Evolutionary conservation across 2,888 invertebrate species (phyloP), one percentile per base, ranked within the genome.

Genomic region (Lasioglossum morio): DNA sequence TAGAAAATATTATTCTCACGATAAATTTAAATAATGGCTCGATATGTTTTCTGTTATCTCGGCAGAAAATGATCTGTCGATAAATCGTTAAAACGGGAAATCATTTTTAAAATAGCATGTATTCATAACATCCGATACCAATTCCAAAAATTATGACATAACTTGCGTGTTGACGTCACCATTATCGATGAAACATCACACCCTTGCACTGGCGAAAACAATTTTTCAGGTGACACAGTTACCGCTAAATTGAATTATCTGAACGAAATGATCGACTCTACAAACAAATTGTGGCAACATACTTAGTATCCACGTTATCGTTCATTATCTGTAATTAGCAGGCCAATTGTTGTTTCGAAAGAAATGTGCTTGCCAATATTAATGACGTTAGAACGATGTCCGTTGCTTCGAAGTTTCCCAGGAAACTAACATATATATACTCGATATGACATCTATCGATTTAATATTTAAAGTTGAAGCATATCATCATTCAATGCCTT

Each of bases 161-260:
- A 16, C 27, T n/a, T 53, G 53, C 19, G 10, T 19, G 23, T 14
- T 66, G 19, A 7, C 14, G 72, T 75, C 63, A 75, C 46, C 53
- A 43, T 78, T 75, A 78, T 78, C 75, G 74, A 43, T 63, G 14
- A 84, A 70, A 78, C 66, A 83, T 66, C 84, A 27, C 74, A 75
- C 16, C 16, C 43, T 27, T 53, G 46, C 10, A 34, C 12, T 10
- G 3, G 69, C 2, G 34, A 40, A 40, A 1, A 16, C 12, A 27
- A 23, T 72, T 83, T 60, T 75, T 75, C 43, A 46, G 70, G n/a
- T 72, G 60, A 84, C 70, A 69, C 34, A 48, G 77, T 80, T 77
- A 48, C 46, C 23, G 30, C 16, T 74, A 43, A 77, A 82, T 83
- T 63, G 53, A 43, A 74, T 78, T 34, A 23, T 12, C 43, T 8